These are phyloP conservation scores for Okamejei kenojei DNA, from an alignment of 2,797 vertebrate species.

Conservation along the genomic window DNA sequence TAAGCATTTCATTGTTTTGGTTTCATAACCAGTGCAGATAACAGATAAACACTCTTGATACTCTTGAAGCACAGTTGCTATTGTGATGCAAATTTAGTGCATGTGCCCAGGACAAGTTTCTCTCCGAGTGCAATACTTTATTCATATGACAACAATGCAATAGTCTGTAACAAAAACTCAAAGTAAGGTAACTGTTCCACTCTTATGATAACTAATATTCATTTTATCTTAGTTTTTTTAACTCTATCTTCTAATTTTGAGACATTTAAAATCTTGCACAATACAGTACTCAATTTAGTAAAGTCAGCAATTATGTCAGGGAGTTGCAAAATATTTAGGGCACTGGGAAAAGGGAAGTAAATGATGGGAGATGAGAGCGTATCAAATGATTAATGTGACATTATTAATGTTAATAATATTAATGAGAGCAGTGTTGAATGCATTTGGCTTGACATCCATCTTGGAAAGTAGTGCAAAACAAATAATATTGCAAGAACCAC, in stretches of 20 bases:
- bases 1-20: too few species aligned
- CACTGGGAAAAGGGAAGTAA: neutral
- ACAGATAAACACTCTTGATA: too few species aligned
- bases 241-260: neutral
- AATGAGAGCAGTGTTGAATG: neutral
- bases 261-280: neutral
- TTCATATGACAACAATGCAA: neutral
- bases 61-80: too few species aligned
- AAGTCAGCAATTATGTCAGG: neutral
- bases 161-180: neutral
- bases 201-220: neutral
- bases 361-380: neutral
- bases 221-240: neutral
- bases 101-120: too few species aligned
- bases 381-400: neutral
- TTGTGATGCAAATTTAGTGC: too few species aligned
- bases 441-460: neutral
- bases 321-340: neutral
- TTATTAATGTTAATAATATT: neutral
- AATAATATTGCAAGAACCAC: neutral
- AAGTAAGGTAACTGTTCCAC: neutral
- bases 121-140: too few species aligned
- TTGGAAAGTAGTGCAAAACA: neutral
- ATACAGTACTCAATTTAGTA: neutral
- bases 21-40: too few species aligned